Base-by-base conservation (phyloP, 2,113 vertebrate genomes). In the Semicossyphus pulcher region DNA sequence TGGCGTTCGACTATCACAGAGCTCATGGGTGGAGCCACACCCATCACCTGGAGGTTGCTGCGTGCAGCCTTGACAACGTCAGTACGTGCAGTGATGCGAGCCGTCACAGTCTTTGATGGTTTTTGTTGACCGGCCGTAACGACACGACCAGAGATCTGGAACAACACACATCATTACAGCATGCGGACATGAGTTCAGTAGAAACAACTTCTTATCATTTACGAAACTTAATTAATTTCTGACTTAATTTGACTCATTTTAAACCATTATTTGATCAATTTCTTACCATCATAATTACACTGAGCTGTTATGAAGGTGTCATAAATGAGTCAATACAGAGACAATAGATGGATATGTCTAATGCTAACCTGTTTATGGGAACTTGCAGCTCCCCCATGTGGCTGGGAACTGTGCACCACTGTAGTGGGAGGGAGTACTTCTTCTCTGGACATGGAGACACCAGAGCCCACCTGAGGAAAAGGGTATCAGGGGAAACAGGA, bases 1-100 rank as follows among this genome's bases (percentile, higher is more conserved):
- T 99, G 97, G 57, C 96, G 97, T 89, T 99, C 97, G 58, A 99
- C 94, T 31, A 97, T 76, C 21, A 99, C 91, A 2, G 97, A 96
- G 87, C 94, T 96, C 95, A 97, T 94, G 59, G 96, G 95, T 20
- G 97, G 97, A 75, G 92, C 88, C 82, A 98, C 95, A 26, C 95
- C 95, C 95, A 95, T 95, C 72, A 96, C 93, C 10, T 94, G 92
- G 60, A 97, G 86, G 74, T 87, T 94, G 58, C 93, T 86, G 45
- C 94, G 95, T 21, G 79, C 48, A 1, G 81, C 71, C 84, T 94
- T 97, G 62, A 89, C 66, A 16, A 83, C 81, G 67, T 96, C 96
- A 44, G 92, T 70, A 51, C 94, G 93, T 4, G 95, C 96, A 0
- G 92, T 96, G 85, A 98, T 92, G 45, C 96, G 95, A 78, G 98